Percentiles rank a stretch among this genome's conserved stretches.
These are phyloP conservation scores for Zosterops hypoxanthus DNA, from an alignment of 2,113 vertebrate species.

Conservation along the genomic window DNA sequence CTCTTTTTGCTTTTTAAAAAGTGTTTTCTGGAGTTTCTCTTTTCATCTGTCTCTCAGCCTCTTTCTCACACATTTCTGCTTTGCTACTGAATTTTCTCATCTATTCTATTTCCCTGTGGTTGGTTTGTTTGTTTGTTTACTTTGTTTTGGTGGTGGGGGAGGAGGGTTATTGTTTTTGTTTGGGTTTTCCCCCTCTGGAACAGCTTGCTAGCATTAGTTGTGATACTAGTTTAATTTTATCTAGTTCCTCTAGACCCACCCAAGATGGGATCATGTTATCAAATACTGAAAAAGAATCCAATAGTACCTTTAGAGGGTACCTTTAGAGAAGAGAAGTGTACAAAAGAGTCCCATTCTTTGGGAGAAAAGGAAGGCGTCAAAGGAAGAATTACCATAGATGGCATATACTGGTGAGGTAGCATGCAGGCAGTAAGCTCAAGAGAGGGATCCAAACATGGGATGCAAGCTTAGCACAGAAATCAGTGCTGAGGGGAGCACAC, in stretches of 20 bases:
- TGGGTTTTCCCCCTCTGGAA: neutral
- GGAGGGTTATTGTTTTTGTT: neutral
- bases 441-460: neutral
- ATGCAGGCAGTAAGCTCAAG: neutral
- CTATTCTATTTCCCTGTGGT: neutral
- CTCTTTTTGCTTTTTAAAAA: conserved; percentile 44
- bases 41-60: neutral
- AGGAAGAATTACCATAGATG: neutral
- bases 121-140: neutral
- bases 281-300: neutral
- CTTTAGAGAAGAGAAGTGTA: neutral
- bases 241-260: neutral
- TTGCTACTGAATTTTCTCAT: neutral
- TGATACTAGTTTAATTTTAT: neutral
- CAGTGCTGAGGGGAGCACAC: neutral
- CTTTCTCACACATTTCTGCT: neutral
- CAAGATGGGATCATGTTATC: neutral
- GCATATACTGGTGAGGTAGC: neutral
- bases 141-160: neutral
- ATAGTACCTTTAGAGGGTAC: neutral
- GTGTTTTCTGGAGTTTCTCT: conserved; percentile 10
- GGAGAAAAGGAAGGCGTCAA: neutral
- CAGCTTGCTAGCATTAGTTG: neutral
- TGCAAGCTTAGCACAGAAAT: neutral
- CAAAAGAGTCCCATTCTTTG: neutral